Evolutionary conservation across 2,888 invertebrate genomes (phyloP), one percentile per base, ranked within the genome.

Genomic region (Phlogophora meticulosa): DNA sequence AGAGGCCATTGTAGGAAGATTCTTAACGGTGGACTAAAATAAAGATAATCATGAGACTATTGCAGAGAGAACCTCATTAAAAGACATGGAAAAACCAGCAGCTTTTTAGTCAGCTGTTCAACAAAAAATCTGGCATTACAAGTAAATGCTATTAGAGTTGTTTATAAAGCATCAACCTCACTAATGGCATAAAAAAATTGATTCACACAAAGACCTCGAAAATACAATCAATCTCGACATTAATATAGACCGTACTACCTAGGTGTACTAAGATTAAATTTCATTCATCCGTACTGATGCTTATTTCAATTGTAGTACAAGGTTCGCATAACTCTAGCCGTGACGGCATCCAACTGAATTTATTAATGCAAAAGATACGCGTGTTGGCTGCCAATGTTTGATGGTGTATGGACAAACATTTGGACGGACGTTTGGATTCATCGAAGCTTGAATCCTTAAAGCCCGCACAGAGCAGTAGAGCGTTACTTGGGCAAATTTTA

Each of bases 291-390:
- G 72, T 69, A 72, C 74, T 57, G 73, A 79, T 78, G 80, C 81
- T 85, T 85, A 85, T 85, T 85, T 82, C 85, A 87, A 88, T 90
- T 88, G 88, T 83, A 74, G 82, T 74, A 85, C 90, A 88, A 90
- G 90, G 87, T 82, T 85, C 78, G 83, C 76, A 85, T 88, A 86
- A 88, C 88, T 88, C 78, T 64, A 87, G 78, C 76, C 74, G 77
- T 90, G 88, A 90, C 88, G 84, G 69, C 86, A 88, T 89, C 72
- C 69, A 71, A 75, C 67, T 76, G 73, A 81, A 81, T 85, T 81
- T 79, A 83, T 85, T 80, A 81, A 83, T 80, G 79, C 58, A 73
- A 73, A 79, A 78, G 69, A 76, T 74, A 78, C 72, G 38, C 34
- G 40, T 63, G 64, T 76, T 71, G 62, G 71, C 7, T 71, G 78